phyloP scores from a whole-genome alignment of 2,113 vertebrate genomes.

The Stomatorhinus ivindoensis region DNA sequence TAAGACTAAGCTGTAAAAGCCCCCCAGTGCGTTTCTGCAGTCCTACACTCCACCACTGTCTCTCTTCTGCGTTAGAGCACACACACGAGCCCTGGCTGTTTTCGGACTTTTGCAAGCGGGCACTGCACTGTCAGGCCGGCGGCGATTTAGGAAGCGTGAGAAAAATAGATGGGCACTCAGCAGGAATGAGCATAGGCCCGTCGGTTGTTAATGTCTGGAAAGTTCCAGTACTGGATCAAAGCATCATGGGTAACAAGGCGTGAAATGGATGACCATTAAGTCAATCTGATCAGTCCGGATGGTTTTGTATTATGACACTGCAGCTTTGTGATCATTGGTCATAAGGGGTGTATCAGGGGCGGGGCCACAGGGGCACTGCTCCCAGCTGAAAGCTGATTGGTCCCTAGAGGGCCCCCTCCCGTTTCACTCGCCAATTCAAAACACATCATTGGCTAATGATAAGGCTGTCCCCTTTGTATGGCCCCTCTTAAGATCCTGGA shows the following conservation, averaged over 20 bases:
- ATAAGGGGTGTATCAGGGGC: background rate
- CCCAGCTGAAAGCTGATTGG: background rate
- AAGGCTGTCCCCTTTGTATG: background rate
- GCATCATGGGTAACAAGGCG: slow-evolving; percentile 21
- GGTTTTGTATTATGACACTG: background rate
- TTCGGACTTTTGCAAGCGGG: background rate
- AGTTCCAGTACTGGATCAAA: slow-evolving; percentile 15
- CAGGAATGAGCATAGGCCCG: background rate
- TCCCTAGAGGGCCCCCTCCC: background rate
- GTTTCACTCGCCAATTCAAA: background rate
- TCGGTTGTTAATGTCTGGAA: background rate
- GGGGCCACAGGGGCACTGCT: background rate
- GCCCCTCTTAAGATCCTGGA: background rate
- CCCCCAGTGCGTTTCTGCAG: background rate
- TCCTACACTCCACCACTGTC: background rate
- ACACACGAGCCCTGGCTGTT: background rate
- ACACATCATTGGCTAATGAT: background rate
- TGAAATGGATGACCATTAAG: slow-evolving; percentile 21
- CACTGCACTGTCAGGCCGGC: background rate
- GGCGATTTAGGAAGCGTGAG: slow-evolving; percentile 8
- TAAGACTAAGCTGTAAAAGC: background rate
- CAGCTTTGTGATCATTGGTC: background rate
- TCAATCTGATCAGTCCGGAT: background rate
- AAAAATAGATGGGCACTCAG: slow-evolving; percentile 10
- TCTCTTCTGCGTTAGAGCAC: background rate